Evolutionary conservation across 1,140 invertebrate species (phyloP).

Genomic region (Metaphire vulgaris): DNA sequence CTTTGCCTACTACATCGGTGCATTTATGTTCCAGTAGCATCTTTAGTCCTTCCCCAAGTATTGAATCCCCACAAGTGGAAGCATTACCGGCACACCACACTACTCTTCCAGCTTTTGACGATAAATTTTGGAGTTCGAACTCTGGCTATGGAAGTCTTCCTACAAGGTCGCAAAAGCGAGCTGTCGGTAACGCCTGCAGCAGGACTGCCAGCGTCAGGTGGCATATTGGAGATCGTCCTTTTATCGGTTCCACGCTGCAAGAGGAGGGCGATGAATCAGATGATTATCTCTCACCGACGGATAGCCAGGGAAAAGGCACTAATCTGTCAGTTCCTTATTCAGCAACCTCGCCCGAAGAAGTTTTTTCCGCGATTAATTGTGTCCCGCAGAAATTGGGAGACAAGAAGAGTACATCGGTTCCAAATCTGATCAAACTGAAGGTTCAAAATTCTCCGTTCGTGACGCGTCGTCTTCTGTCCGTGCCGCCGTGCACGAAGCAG

Average conservation of each 20-base stretch:
- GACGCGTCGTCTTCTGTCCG: too few relatives aligned
- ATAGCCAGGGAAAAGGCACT: not conserved
- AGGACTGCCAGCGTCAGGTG: not conserved
- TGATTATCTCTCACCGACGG: not conserved
- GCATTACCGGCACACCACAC: not conserved
- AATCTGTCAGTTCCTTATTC: not conserved
- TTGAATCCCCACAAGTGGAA: too few relatives aligned
- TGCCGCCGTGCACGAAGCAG: too few relatives aligned
- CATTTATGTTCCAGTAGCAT: too few relatives aligned
- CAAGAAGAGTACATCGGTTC: not conserved
- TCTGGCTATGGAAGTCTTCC: not conserved
- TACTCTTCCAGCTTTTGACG: not conserved
- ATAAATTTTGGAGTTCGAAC: not conserved
- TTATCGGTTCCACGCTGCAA: not conserved
- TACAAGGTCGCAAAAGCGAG: not conserved
- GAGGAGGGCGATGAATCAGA: not conserved
- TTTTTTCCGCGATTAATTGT: not conserved
- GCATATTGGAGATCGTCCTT: not conserved
- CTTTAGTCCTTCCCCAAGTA: too few relatives aligned
- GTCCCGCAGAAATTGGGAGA: not conserved
- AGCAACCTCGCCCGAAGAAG: not conserved
- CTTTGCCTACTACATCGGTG: too few relatives aligned
- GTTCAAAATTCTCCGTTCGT: not conserved
- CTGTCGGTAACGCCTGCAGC: not conserved
- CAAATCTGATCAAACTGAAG: not conserved